These are phyloP conservation scores for Trichacis sp. DNA, from an alignment of 2,888 invertebrate species.

Conservation along the genomic window DNA sequence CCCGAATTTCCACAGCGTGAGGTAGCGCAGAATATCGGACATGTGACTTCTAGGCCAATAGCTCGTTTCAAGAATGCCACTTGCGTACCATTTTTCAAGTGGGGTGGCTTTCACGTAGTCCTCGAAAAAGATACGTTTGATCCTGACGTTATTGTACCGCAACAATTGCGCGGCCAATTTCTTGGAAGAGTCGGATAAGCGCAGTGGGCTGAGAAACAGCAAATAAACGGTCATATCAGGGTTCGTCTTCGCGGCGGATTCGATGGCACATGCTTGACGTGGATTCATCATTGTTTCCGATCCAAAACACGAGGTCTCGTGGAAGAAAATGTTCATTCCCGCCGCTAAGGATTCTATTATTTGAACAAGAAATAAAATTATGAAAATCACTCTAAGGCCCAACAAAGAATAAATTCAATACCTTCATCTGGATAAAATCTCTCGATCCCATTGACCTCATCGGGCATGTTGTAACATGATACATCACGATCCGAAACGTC, in stretches of 20 bases:
- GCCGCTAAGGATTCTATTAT: slow-evolving; percentile 21
- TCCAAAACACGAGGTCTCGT: slow-evolving; percentile 76
- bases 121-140: slow-evolving; percentile 70
- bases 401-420: too few relatives aligned
- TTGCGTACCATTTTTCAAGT: slow-evolving; percentile 71
- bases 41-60: slow-evolving; percentile 74
- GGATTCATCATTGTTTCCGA: slow-evolving; percentile 68
- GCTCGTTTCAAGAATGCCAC: slow-evolving; percentile 70
- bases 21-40: slow-evolving; percentile 76
- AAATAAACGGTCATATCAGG: slow-evolving; percentile 73
- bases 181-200: slow-evolving; percentile 54
- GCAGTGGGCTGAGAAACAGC: slow-evolving; percentile 70
- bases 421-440: slow-evolving; percentile 11
- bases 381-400: too few relatives aligned
- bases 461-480: slow-evolving; percentile 5
- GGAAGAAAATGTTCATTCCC: slow-evolving; percentile 75
- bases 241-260: slow-evolving; percentile 76
- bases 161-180: slow-evolving; percentile 64
- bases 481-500: background rate
- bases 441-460: slow-evolving; percentile 10
- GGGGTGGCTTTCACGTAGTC: slow-evolving; percentile 73
- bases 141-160: slow-evolving; percentile 70
- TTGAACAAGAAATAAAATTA: too few relatives aligned
- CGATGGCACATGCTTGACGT: slow-evolving; percentile 78
- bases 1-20: slow-evolving; percentile 81